Conservation (phyloP, 2,888 invertebrate genomes). For the Clistopyga incitator region DNA sequence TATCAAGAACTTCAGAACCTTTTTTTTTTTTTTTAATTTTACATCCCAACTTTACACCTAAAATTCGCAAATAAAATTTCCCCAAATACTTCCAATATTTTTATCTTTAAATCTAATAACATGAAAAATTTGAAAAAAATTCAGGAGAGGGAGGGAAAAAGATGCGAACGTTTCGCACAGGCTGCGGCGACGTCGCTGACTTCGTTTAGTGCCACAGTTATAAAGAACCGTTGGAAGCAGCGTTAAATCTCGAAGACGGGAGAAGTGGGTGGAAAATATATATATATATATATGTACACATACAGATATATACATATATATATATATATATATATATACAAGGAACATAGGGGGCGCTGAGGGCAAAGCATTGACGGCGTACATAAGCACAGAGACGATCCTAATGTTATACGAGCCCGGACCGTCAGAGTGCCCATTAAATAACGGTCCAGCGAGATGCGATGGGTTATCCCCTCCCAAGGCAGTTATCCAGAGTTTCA, state of each 20-base stretch:
- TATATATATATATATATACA: conserved; percentile 42
- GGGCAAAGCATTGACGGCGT: conserved; percentile 12
- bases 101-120: background rate
- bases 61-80: no score
- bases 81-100: no score
- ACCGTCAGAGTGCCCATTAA: conserved; percentile 41
- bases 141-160: background rate
- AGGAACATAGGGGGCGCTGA: conserved; percentile 5
- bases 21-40: no score
- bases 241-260: conserved; percentile 46
- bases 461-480: conserved; percentile 4
- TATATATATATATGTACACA: no score
- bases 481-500: conserved; percentile 28
- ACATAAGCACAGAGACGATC: conserved; percentile 29
- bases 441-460: conserved; percentile 45
- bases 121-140: background rate
- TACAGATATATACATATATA: no score
- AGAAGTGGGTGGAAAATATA: conserved; percentile 16
- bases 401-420: conserved; percentile 38
- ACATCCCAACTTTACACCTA: no score
- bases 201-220: conserved; percentile 39
- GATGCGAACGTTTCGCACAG: background rate
- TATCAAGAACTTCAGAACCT: no score
- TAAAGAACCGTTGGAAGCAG: conserved; percentile 42
- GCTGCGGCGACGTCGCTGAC: background rate